A percentile compares a stretch with the other conserved stretches of the same genome.
These are phyloP conservation scores for Trichogramma evanescens DNA, from an alignment of 2,888 invertebrate genomes.

Conservation along the genomic window DNA sequence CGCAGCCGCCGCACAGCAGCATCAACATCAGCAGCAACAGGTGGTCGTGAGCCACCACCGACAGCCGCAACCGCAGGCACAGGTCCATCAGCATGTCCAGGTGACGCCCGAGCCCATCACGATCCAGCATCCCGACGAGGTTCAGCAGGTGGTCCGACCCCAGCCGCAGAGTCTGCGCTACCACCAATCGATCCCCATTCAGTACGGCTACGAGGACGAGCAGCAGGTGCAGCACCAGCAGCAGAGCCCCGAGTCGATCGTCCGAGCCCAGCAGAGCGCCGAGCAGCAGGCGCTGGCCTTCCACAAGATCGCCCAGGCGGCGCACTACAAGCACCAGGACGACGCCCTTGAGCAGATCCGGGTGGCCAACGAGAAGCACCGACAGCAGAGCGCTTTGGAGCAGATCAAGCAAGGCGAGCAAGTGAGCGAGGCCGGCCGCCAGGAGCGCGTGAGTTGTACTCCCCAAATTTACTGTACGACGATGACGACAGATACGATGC, in stretches of 20 bases:
- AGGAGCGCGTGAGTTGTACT: slow-evolving; percentile 18
- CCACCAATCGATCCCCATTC: slow-evolving; percentile 25
- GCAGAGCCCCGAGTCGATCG: slow-evolving; percentile 21
- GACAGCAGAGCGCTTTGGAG: slow-evolving; percentile 39
- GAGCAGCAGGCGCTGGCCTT: slow-evolving; percentile 41
- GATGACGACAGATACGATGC: no score
- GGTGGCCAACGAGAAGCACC: slow-evolving; percentile 34
- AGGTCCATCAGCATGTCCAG: slow-evolving; percentile 8
- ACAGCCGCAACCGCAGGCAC: no score
- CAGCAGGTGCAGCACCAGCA: slow-evolving; percentile 17
- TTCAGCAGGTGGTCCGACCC: not conserved
- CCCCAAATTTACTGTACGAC: no score
- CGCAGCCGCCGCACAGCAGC: not conserved
- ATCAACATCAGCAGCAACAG: slow-evolving; percentile 4
- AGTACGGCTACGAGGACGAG: slow-evolving; percentile 28
- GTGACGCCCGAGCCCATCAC: slow-evolving; percentile 13
- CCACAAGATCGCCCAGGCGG: slow-evolving; percentile 39
- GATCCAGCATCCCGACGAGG: slow-evolving; percentile 22
- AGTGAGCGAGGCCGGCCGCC: slow-evolving; percentile 42
- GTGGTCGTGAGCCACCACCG: not conserved
- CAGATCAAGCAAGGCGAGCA: slow-evolving; percentile 40
- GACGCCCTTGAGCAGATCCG: slow-evolving; percentile 41
- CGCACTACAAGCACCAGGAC: slow-evolving; percentile 38
- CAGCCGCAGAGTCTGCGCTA: slow-evolving; percentile 22
- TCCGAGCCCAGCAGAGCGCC: slow-evolving; percentile 39